Conservation (phyloP, 2,888 invertebrate species). For the Hipparchia semele region DNA sequence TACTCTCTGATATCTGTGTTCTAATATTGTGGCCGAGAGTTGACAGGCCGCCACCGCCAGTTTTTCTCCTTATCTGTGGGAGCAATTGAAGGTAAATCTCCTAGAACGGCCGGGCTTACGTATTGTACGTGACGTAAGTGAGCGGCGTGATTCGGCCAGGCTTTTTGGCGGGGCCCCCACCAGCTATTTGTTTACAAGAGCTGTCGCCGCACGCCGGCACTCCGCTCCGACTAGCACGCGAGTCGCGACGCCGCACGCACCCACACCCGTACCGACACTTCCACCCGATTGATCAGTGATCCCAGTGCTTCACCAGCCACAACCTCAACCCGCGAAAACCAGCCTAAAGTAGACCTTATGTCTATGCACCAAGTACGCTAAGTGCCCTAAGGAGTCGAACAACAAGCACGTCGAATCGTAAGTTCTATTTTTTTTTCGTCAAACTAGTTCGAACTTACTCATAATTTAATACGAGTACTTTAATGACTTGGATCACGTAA, state of each 20-base stretch:
- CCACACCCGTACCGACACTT: constrained; percentile 46
- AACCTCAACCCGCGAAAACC: background rate
- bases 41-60: background rate
- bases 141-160: constrained; percentile 71
- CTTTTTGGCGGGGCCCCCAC: constrained; percentile 81
- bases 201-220: constrained; percentile 73
- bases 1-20: background rate
- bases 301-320: constrained; percentile 25
- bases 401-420: constrained; percentile 61
- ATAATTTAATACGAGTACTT: background rate
- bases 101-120: constrained; percentile 41
- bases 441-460: constrained; percentile 19
- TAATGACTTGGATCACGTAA: constrained; percentile 24
- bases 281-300: constrained; percentile 58
- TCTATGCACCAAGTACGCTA: constrained; percentile 25
- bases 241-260: constrained; percentile 58
- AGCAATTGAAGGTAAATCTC: constrained; percentile 36
- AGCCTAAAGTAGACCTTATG: constrained; percentile 23
- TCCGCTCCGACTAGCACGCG: constrained; percentile 73
- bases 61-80: constrained; percentile 23
- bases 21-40: background rate
- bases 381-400: constrained; percentile 39
- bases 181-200: constrained; percentile 79
- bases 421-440: constrained; percentile 47
- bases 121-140: constrained; percentile 73